A percentile compares a stretch with the other conserved stretches of the same genome.
Conservation (phyloP, 2,113 vertebrate genomes). For the Mystacornis crossleyi region DNA sequence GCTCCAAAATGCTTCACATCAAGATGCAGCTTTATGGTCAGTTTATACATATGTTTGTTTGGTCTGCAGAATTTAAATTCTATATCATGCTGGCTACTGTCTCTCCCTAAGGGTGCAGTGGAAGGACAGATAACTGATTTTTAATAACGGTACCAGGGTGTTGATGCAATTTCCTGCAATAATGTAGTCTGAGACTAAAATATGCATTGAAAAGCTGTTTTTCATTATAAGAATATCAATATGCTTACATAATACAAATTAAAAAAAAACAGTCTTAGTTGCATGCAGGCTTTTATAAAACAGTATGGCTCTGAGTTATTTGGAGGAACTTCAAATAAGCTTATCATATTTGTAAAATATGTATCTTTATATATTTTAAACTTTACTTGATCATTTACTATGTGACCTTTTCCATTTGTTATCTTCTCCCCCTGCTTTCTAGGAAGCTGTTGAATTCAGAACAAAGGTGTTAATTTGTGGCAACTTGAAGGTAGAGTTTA, state of each 20-base stretch:
- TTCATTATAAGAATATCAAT: background rate
- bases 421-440: background rate
- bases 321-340: background rate
- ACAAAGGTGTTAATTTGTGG: background rate
- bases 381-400: background rate
- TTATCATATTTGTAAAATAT: background rate
- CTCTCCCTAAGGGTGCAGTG: background rate
- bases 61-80: background rate
- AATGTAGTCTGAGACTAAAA: background rate
- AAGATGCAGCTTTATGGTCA: background rate
- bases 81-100: background rate
- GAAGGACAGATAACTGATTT: background rate
- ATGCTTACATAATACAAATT: background rate
- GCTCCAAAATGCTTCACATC: background rate
- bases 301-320: background rate
- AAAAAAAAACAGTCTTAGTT: background rate
- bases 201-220: background rate
- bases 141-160: background rate
- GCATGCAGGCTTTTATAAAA: background rate
- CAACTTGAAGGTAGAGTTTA: background rate
- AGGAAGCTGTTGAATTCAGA: background rate
- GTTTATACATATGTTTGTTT: background rate
- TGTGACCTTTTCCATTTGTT: background rate
- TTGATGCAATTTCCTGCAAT: background rate
- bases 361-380: background rate